Percentiles rank a stretch among this genome's conserved stretches.
phyloP scores from a whole-genome alignment of 2,888 invertebrate genomes.

The Conus canariensis region DNA sequence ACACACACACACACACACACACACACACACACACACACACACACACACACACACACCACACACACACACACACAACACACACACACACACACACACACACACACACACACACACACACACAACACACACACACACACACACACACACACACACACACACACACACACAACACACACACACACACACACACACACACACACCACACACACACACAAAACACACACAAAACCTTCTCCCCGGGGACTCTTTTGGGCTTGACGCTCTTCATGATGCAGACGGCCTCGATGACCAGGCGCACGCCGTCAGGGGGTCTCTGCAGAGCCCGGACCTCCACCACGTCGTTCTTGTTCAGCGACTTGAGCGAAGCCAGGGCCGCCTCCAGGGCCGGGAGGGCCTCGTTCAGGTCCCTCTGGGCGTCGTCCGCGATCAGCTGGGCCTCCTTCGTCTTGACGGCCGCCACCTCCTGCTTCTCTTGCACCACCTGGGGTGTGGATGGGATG shows the following conservation, averaged over 20 bases:
- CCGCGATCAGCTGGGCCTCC: constrained; percentile 86
- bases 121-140: background rate
- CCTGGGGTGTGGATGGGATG: constrained; percentile 39
- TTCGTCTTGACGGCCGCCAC: constrained; percentile 81
- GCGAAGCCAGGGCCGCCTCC: constrained; percentile 78
- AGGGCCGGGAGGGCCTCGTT: constrained; percentile 79
- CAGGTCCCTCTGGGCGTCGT: constrained; percentile 87
- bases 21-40: no score
- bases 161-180: constrained; percentile 14
- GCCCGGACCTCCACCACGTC: constrained; percentile 79
- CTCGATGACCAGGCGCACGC: constrained; percentile 79
- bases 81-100: background rate
- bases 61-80: constrained; percentile 13
- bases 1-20: no score
- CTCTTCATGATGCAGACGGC: constrained; percentile 79
- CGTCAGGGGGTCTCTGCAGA: constrained; percentile 78
- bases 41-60: background rate
- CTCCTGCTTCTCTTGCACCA: constrained; percentile 78
- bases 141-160: background rate
- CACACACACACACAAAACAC: no score
- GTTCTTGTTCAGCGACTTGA: constrained; percentile 79
- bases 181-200: background rate
- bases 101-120: background rate
- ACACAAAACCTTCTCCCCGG: constrained; percentile 76
- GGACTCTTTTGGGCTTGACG: constrained; percentile 80